These are phyloP conservation scores for Dipodomys spectabilis DNA, from an alignment of 2,113 vertebrate genomes.

Conservation along the genomic window DNA sequence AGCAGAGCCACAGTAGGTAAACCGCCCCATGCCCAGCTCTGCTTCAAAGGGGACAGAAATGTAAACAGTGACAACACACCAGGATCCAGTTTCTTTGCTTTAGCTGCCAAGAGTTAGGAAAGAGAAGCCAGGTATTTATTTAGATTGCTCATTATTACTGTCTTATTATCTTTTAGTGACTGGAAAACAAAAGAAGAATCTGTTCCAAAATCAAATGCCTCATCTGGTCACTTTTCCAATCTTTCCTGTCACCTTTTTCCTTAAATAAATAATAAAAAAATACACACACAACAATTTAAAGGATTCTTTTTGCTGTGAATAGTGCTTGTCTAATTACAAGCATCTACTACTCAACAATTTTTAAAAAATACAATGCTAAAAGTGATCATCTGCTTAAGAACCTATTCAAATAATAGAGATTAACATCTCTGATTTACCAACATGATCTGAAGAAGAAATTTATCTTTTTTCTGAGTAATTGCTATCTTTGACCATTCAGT, in stretches of 20 bases:
- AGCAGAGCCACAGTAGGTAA: slow-evolving; percentile 24
- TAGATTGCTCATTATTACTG: slow-evolving; percentile 1
- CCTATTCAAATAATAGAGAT: background rate
- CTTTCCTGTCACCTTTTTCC: no score
- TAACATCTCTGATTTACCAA: background rate
- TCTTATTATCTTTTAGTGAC: slow-evolving; percentile 35
- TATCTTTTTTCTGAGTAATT: background rate
- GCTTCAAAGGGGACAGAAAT: slow-evolving; percentile 56
- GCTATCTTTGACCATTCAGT: background rate
- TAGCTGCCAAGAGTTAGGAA: slow-evolving; percentile 48
- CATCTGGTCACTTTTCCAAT: background rate
- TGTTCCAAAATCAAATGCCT: slow-evolving; percentile 5
- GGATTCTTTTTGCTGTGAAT: background rate
- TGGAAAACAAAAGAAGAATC: slow-evolving; percentile 42
- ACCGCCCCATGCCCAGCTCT: background rate
- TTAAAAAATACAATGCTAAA: background rate
- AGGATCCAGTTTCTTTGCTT: slow-evolving; percentile 26
- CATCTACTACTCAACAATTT: background rate
- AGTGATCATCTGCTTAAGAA: background rate
- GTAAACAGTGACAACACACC: background rate
- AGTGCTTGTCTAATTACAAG: background rate
- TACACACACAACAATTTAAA: background rate
- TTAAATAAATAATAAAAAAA: background rate
- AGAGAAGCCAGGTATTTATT: slow-evolving; percentile 49
- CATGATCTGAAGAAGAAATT: background rate